phyloP scores from a whole-genome alignment of 2,888 invertebrate species.

The Masnerella sp. region DNA sequence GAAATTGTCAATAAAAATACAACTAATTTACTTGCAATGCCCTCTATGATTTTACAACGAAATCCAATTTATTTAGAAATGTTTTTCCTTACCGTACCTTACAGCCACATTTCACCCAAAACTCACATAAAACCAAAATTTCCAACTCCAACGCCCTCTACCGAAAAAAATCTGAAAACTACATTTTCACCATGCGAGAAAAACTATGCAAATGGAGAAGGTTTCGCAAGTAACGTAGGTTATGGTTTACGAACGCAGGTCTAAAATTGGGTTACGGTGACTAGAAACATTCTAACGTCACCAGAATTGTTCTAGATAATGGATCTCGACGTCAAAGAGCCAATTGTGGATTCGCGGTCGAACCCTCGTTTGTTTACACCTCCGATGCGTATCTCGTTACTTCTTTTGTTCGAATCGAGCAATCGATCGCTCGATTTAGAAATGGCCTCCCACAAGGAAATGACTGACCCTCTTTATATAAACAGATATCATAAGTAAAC shows the following conservation, averaged over 20 bases:
- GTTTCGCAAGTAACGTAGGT: constrained; percentile 30
- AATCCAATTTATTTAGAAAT: too few relatives aligned
- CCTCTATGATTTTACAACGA: too few relatives aligned
- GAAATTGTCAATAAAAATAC: too few relatives aligned
- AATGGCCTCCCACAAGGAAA: constrained; percentile 7
- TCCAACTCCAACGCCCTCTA: too few relatives aligned
- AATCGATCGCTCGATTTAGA: constrained; percentile 18
- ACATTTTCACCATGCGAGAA: too few relatives aligned
- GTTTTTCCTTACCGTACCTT: too few relatives aligned
- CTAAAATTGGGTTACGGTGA: constrained; percentile 11
- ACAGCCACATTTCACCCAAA: too few relatives aligned
- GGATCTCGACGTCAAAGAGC: constrained; percentile 16
- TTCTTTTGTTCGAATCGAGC: constrained; percentile 19
- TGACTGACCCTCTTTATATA: constrained; percentile 2
- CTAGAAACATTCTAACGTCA: constrained; percentile 9
- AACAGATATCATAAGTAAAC: constrained; percentile 2
- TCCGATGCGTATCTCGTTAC: constrained; percentile 17
- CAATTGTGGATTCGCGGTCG: constrained; percentile 5
- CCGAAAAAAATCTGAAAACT: too few relatives aligned
- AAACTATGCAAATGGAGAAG: too few relatives aligned
- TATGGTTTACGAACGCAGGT: constrained; percentile 19
- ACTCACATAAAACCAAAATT: too few relatives aligned
- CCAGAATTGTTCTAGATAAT: constrained; percentile 13
- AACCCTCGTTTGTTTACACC: constrained; percentile 39
- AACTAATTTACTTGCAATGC: too few relatives aligned